Percentiles rank a stretch among this genome's conserved stretches.
phyloP scores from a whole-genome alignment of 2,888 invertebrate genomes.

The Trichogramma dendrolimi region DNA sequence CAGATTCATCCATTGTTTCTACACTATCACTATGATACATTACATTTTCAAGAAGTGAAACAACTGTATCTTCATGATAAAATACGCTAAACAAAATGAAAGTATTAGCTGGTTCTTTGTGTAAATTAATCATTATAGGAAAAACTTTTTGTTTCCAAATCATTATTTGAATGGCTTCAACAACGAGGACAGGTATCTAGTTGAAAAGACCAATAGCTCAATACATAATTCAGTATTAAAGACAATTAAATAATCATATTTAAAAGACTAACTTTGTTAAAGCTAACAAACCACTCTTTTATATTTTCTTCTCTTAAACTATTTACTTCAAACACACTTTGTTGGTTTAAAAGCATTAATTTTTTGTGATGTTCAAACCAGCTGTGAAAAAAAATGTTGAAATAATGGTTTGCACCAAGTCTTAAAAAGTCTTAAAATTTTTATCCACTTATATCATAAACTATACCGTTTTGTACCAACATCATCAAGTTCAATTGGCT shows the following conservation, averaged over 20 bases:
- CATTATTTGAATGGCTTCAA: constrained; percentile 77
- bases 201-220: constrained; percentile 25
- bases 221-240: constrained; percentile 25
- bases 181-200: constrained; percentile 69
- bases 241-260: constrained; percentile 8
- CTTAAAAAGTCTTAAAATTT: constrained; percentile 13
- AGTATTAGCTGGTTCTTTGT: constrained; percentile 64
- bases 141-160: constrained; percentile 83
- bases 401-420: constrained; percentile 1
- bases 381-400: constrained; percentile 49
- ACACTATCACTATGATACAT: constrained; percentile 78
- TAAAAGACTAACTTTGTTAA: constrained; percentile 61
- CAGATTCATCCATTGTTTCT: constrained; percentile 70
- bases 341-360: constrained; percentile 80
- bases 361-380: constrained; percentile 81
- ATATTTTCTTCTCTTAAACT: constrained; percentile 76
- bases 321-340: constrained; percentile 78
- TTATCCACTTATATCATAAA: constrained; percentile 6
- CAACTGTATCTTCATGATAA: constrained; percentile 75
- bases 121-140: constrained; percentile 68
- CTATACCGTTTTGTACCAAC: constrained; percentile 62
- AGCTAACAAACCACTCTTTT: constrained; percentile 74
- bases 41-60: constrained; percentile 77
- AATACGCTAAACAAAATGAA: constrained; percentile 76
- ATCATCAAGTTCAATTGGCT: constrained; percentile 62